phyloP scores from a whole-genome alignment of 2,797 vertebrate species.

The Centroberyx gerrardi region DNA sequence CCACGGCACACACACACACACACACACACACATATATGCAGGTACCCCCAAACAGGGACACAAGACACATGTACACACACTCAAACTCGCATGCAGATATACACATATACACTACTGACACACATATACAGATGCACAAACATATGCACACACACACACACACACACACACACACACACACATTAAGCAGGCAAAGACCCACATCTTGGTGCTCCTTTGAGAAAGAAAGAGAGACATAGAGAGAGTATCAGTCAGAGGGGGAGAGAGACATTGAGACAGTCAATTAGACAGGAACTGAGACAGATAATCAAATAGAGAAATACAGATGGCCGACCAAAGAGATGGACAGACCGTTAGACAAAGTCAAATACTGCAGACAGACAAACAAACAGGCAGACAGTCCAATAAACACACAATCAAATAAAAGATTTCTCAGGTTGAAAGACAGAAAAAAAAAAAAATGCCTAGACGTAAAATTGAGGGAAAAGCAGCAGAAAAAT shows the following conservation, averaged over 20 bases:
- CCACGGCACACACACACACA: constrained; percentile 48
- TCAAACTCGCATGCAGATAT: constrained; percentile 11
- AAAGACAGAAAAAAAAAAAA: not conserved
- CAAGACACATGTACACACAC: not conserved
- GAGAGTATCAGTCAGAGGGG: too few species aligned
- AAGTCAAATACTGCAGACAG: too few species aligned
- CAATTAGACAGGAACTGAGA: constrained; percentile 17
- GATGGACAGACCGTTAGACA: constrained; percentile 2
- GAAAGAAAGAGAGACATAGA: not conserved
- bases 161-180: constrained; percentile 18
- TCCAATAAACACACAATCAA: not conserved
- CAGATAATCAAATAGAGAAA: constrained; percentile 13
- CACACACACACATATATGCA: constrained; percentile 15
- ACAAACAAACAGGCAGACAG: not conserved
- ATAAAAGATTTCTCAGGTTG: not conserved
- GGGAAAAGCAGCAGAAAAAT: too few species aligned
- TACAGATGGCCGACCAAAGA: not conserved
- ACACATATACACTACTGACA: constrained; percentile 29
- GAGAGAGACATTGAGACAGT: not conserved
- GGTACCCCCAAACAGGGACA: constrained; percentile 8
- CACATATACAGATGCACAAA: constrained; percentile 20
- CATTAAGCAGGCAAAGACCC: not conserved
- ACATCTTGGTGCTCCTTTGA: constrained; percentile 23
- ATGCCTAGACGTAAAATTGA: too few species aligned
- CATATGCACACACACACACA: constrained; percentile 20